phyloP scores from a whole-genome alignment of 2,113 vertebrate species.

The Chaetura pelagica region DNA sequence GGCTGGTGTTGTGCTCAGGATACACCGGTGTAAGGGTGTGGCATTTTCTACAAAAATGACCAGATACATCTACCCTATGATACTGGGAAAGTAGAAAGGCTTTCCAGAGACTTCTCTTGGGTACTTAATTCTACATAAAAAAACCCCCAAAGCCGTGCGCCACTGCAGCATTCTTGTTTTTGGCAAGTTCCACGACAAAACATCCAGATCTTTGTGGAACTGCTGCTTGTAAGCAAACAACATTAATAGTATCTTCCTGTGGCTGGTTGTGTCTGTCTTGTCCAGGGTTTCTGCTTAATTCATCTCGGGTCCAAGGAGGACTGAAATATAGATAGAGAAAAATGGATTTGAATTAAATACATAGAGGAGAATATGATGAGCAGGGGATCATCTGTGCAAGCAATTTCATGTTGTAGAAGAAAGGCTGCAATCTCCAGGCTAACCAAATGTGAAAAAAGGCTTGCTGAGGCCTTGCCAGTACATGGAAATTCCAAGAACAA shows the following conservation, averaged over 20 bases:
- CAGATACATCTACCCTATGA: background rate
- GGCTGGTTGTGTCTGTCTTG: background rate
- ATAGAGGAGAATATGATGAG: background rate
- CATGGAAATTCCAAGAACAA: slow-evolving; percentile 65
- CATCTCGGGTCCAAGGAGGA: background rate
- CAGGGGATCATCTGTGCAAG: background rate
- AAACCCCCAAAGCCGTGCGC: background rate
- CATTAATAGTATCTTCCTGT: background rate
- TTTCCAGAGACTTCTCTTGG: background rate
- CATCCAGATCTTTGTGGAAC: background rate
- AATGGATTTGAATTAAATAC: background rate
- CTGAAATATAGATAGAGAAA: background rate
- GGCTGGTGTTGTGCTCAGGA: background rate
- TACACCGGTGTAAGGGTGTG: background rate
- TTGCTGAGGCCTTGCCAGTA: slow-evolving; percentile 26
- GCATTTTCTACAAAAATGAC: background rate
- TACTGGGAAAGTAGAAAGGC: background rate
- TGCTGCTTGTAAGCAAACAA: background rate
- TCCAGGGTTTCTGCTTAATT: background rate
- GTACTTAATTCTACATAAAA: background rate
- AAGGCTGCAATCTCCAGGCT: background rate
- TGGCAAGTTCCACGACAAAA: background rate
- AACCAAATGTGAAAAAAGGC: slow-evolving; percentile 40
- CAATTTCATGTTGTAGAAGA: background rate
- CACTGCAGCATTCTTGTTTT: background rate